Percentiles rank a stretch among this genome's conserved stretches.
Evolutionary conservation across 2,888 invertebrate genomes (phyloP).

Genomic region (Apantesis nais): DNA sequence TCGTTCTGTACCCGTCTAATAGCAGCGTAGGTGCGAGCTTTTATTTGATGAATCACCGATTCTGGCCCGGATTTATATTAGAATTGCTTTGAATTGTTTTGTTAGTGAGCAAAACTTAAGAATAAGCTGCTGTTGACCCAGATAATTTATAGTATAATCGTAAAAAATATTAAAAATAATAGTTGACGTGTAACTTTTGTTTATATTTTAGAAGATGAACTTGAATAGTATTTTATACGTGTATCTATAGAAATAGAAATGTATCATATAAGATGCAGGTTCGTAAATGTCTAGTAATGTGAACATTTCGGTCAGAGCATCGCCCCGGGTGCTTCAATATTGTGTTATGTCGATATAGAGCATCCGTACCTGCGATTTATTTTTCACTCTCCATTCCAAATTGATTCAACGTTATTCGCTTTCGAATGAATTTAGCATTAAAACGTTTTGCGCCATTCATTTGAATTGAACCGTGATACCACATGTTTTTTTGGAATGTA

Average conservation of each 20-base stretch:
- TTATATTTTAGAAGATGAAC: constrained; percentile 21
- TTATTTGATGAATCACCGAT: constrained; percentile 58
- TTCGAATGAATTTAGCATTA: constrained; percentile 43
- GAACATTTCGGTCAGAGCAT: constrained; percentile 37
- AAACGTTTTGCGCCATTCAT: constrained; percentile 32
- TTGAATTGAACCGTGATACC: constrained; percentile 20
- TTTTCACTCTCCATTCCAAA: constrained; percentile 48
- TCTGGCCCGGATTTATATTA: constrained; percentile 53
- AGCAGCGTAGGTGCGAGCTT: constrained; percentile 54
- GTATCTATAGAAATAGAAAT: constrained; percentile 14
- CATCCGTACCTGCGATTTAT: constrained; percentile 49
- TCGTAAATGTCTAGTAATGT: constrained; percentile 30
- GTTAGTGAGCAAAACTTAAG: constrained; percentile 24
- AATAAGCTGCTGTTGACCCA: constrained; percentile 34
- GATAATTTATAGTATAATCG: constrained; percentile 36
- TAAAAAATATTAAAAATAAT: constrained; percentile 38
- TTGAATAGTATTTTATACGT: constrained; percentile 9
- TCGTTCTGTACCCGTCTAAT: constrained; percentile 30
- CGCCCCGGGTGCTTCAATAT: constrained; percentile 38
- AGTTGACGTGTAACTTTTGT: constrained; percentile 28
- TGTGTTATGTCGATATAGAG: constrained; percentile 37
- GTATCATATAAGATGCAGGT: constrained; percentile 18
- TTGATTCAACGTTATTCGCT: constrained; percentile 47
- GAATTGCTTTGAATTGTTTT: constrained; percentile 47
- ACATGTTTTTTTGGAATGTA: constrained; percentile 12